Percentiles rank a stretch among this genome's conserved stretches.
These are phyloP conservation scores for Terrapene triunguis DNA, from an alignment of 2,113 vertebrate species.

Conservation along the genomic window DNA sequence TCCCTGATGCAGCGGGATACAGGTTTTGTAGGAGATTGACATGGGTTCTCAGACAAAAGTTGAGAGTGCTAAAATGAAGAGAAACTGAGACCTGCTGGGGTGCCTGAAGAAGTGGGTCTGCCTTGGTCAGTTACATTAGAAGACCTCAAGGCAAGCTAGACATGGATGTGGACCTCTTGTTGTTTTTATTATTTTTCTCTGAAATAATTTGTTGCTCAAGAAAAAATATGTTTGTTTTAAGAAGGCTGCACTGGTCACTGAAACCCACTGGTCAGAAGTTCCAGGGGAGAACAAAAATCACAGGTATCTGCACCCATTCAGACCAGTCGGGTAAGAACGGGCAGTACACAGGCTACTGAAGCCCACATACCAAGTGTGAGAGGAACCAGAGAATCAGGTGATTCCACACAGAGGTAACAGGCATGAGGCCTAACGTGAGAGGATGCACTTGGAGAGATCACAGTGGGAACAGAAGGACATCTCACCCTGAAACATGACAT, in stretches of 20 bases:
- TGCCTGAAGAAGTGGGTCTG: background rate
- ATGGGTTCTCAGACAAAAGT: background rate
- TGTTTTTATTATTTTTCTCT: background rate
- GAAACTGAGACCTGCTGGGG: background rate
- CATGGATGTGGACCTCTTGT: rapidly evolving
- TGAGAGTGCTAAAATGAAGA: background rate
- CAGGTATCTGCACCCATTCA: rapidly evolving
- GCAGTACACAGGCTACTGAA: background rate
- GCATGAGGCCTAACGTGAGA: background rate
- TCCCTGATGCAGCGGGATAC: background rate
- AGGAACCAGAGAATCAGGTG: background rate
- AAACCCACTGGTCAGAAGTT: background rate
- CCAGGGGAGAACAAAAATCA: background rate
- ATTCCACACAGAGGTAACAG: background rate
- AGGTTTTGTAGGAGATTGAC: background rate
- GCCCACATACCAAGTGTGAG: background rate
- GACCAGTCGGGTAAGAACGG: rapidly evolving
- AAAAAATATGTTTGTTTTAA: background rate
- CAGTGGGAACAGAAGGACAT: background rate
- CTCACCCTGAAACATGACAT: background rate
- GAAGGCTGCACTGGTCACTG: background rate
- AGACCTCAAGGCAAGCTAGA: background rate
- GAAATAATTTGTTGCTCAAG: background rate
- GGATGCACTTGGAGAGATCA: background rate
- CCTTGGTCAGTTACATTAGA: background rate